phyloP scores from a whole-genome alignment of 1,140 invertebrate genomes.

The Apis cerana region DNA sequence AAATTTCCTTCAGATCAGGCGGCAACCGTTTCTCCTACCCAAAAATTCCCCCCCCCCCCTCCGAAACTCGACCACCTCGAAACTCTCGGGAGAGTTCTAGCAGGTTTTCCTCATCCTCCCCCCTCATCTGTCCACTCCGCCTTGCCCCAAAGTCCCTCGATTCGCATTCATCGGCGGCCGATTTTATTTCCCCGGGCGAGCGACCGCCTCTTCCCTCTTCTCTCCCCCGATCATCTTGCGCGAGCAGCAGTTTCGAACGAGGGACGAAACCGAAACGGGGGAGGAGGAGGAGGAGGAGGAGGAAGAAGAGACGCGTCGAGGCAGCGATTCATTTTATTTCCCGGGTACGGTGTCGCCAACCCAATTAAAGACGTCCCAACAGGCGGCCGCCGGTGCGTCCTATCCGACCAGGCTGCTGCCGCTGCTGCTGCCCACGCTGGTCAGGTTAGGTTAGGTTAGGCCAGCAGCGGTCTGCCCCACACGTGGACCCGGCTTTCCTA shows the following conservation, averaged over 20 bases:
- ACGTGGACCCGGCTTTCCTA: slow-evolving; percentile 57
- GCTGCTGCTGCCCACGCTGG: slow-evolving; percentile 28
- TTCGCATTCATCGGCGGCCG: too few relatives aligned
- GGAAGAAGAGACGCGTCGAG: slow-evolving; percentile 46
- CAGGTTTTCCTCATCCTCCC: too few relatives aligned
- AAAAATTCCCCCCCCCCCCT: too few relatives aligned
- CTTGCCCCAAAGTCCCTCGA: too few relatives aligned
- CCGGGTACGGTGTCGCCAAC: slow-evolving; percentile 74
- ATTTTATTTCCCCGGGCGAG: too few relatives aligned
- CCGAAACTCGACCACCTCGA: too few relatives aligned
- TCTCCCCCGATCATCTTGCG: background rate
- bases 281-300: slow-evolving; percentile 7
- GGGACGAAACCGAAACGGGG: background rate
- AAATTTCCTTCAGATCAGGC: background rate
- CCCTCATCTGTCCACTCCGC: too few relatives aligned
- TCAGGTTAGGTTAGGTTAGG: slow-evolving; percentile 18
- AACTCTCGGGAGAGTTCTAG: too few relatives aligned
- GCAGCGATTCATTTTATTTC: slow-evolving; percentile 73
- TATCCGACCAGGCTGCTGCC: slow-evolving; percentile 59
- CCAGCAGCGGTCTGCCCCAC: slow-evolving; percentile 27
- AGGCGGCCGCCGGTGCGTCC: slow-evolving; percentile 67
- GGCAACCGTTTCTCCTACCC: too few relatives aligned
- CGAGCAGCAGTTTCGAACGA: slow-evolving; percentile 5
- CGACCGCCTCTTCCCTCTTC: too few relatives aligned
- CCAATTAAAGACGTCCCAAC: slow-evolving; percentile 81